Evolutionary conservation across 64 coral and sea anemone genomes (phyloP).

Genomic region (Stichodactyla helianthus): DNA sequence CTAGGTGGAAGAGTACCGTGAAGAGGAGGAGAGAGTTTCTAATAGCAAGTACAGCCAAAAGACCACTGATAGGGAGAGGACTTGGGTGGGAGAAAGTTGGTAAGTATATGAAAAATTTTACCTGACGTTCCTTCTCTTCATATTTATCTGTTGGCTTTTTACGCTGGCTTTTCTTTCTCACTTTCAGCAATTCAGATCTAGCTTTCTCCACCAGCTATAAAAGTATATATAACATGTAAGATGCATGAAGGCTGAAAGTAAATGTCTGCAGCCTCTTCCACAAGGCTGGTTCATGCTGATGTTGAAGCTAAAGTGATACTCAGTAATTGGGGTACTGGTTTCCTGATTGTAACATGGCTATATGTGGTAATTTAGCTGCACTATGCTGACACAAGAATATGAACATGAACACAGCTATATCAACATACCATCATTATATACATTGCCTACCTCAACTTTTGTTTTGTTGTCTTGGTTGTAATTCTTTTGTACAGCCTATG

Average conservation of each 20-base stretch:
- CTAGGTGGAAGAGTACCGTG: neutral
- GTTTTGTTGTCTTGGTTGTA: constrained; percentile 79
- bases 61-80: neutral
- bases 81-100: neutral
- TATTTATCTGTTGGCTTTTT: constrained; percentile 92
- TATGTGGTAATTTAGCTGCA: no score
- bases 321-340: no score
- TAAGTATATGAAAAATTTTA: neutral
- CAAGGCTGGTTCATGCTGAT: no score
- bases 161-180: constrained; percentile 90
- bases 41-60: neutral
- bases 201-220: constrained; percentile 68
- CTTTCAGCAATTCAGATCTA: constrained; percentile 64
- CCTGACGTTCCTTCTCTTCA: constrained; percentile 92
- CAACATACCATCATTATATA: no score
- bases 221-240: neutral
- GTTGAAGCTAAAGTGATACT: no score
- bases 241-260: neutral
- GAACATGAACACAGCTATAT: no score
- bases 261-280: no score
- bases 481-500: constrained; percentile 61
- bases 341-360: no score
- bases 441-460: constrained; percentile 69
- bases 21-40: neutral
- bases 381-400: no score